These are phyloP conservation scores for Amphipoea oculea DNA, from an alignment of 2,888 invertebrate species.

Conservation along the genomic window DNA sequence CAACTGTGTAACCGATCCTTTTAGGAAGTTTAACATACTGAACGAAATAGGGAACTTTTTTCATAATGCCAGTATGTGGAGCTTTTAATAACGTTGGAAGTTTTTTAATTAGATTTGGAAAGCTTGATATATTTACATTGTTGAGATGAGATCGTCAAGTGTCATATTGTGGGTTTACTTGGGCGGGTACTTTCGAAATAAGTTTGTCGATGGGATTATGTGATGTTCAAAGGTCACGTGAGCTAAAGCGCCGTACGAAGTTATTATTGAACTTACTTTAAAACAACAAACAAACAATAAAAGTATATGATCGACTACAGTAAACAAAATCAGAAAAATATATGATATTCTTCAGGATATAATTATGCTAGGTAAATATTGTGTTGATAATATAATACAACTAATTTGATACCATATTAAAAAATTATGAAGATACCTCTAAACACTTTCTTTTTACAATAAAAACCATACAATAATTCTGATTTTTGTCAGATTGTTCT, in stretches of 20 bases:
- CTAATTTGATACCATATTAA: no score
- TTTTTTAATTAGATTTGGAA: slow-evolving; percentile 67
- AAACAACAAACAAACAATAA: no score
- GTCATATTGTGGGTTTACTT: slow-evolving; percentile 23
- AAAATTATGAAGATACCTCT: no score
- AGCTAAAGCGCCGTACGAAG: not conserved
- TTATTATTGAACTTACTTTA: not conserved
- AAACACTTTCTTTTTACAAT: no score
- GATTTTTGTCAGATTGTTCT: no score
- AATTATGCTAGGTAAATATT: no score
- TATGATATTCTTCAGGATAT: no score
- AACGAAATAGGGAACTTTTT: slow-evolving; percentile 65
- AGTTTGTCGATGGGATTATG: slow-evolving; percentile 1
- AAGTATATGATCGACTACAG: no score
- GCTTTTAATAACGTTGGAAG: slow-evolving; percentile 62
- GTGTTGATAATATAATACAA: no score
- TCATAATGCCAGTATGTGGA: slow-evolving; percentile 66
- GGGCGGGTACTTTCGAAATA: not conserved
- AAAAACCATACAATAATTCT: no score
- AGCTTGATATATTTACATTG: slow-evolving; percentile 38
- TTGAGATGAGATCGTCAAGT: slow-evolving; percentile 24
- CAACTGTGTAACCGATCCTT: slow-evolving; percentile 64
- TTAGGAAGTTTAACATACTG: slow-evolving; percentile 63
- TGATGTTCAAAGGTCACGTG: not conserved
- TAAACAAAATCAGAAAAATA: no score